These are phyloP conservation scores for Notodonta dromedarius DNA, from an alignment of 2,888 invertebrate genomes.

Conservation along the genomic window DNA sequence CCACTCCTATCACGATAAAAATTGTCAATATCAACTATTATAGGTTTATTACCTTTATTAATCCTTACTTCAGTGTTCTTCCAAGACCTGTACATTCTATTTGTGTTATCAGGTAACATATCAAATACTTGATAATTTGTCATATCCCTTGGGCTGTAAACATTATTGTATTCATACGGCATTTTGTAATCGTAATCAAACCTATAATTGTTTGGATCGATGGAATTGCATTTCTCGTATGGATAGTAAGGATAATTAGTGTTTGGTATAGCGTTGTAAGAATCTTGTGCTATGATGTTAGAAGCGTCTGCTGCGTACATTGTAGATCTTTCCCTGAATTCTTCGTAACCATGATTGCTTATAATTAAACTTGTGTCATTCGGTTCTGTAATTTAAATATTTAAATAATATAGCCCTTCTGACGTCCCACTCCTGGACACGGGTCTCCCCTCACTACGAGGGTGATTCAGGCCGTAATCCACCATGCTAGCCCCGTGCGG, in stretches of 20 bases:
- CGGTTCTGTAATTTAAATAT: constrained; percentile 17
- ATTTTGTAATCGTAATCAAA: not conserved
- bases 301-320: not conserved
- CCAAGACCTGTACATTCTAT: constrained; percentile 19
- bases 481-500: too few species aligned
- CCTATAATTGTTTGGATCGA: not conserved
- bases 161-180: not conserved
- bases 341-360: constrained; percentile 18
- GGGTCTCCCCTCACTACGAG: too few species aligned
- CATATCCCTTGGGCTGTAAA: not conserved
- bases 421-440: too few species aligned
- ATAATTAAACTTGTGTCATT: constrained; percentile 13
- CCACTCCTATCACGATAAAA: constrained; percentile 1
- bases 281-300: not conserved
- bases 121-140: constrained; percentile 6
- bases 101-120: constrained; percentile 10
- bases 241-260: not conserved
- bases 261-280: not conserved
- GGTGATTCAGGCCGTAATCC: too few species aligned
- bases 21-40: constrained; percentile 15
- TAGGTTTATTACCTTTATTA: constrained; percentile 4
- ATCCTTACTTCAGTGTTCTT: constrained; percentile 21
- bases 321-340: constrained; percentile 16
- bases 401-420: too few species aligned
- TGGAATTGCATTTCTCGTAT: not conserved